Evolutionary conservation across 1,140 invertebrate genomes (phyloP).

Genomic region (Holotrichia oblita): DNA sequence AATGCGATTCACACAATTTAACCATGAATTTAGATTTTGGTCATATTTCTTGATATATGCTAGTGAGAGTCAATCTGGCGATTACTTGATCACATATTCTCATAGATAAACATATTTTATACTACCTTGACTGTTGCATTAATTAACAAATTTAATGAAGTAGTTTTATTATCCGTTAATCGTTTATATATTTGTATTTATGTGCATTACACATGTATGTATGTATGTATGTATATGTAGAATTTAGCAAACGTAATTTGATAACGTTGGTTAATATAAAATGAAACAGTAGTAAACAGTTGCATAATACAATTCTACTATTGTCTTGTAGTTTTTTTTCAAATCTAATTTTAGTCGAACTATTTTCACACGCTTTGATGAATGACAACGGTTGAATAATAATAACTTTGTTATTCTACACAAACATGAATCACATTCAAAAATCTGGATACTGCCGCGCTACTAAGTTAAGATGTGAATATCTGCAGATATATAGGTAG

Average conservation of each 20-base stretch:
- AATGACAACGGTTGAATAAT: conserved; percentile 20
- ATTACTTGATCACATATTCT: neutral
- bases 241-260: too few species aligned
- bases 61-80: neutral
- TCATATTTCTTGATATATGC: neutral
- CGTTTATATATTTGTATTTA: too few species aligned
- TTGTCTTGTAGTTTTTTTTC: neutral
- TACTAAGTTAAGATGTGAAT: conserved; percentile 1
- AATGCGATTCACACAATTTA: neutral
- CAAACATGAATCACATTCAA: conserved; percentile 23
- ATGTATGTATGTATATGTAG: too few species aligned
- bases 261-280: too few species aligned
- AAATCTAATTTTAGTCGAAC: conserved; percentile 8
- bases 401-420: conserved; percentile 22
- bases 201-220: too few species aligned
- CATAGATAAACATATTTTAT: neutral
- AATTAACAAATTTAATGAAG: too few species aligned
- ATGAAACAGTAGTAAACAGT: neutral
- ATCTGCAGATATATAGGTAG: neutral
- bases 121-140: too few species aligned
- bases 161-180: too few species aligned
- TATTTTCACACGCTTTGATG: conserved; percentile 23
- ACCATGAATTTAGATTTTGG: neutral
- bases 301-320: neutral
- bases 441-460: neutral